These are phyloP conservation scores for Pissodes strobi DNA, from an alignment of 1,140 invertebrate species.

Conservation along the genomic window DNA sequence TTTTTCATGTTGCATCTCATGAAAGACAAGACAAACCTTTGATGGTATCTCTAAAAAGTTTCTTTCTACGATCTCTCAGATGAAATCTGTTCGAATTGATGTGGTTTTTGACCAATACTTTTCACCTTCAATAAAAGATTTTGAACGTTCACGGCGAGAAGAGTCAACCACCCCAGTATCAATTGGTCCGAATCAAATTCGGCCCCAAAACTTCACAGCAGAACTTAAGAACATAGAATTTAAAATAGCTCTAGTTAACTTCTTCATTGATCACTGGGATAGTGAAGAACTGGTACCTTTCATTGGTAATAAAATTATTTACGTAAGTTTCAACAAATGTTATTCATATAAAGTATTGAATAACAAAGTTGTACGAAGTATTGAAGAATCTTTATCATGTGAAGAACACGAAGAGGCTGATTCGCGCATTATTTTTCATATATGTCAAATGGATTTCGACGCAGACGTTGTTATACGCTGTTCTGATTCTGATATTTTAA, in stretches of 20 bases:
- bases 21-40: conserved; percentile 22
- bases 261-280: conserved; percentile 35
- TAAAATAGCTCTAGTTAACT: too few species aligned
- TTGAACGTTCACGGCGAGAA: conserved; percentile 10
- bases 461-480: too few species aligned
- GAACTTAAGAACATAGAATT: too few species aligned
- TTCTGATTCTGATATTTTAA: too few species aligned
- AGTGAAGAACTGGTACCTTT: conserved; percentile 9
- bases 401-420: conserved; percentile 47
- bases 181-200: conserved; percentile 13
- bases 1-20: conserved; percentile 26
- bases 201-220: too few species aligned
- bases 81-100: conserved; percentile 14
- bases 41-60: conserved; percentile 26
- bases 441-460: too few species aligned
- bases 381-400: conserved; percentile 25
- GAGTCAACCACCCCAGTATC: conserved; percentile 8
- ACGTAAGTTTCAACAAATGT: conserved; percentile 42
- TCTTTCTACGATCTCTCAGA: conserved; percentile 4
- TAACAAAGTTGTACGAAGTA: conserved; percentile 17
- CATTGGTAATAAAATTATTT: conserved; percentile 36
- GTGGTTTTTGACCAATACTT: conserved; percentile 24
- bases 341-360: conserved; percentile 23
- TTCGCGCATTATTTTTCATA: conserved; percentile 40
- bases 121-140: conserved; percentile 6